Evolutionary conservation across 2,797 vertebrate genomes (phyloP).

Genomic region (Acipenser ruthenus): DNA sequence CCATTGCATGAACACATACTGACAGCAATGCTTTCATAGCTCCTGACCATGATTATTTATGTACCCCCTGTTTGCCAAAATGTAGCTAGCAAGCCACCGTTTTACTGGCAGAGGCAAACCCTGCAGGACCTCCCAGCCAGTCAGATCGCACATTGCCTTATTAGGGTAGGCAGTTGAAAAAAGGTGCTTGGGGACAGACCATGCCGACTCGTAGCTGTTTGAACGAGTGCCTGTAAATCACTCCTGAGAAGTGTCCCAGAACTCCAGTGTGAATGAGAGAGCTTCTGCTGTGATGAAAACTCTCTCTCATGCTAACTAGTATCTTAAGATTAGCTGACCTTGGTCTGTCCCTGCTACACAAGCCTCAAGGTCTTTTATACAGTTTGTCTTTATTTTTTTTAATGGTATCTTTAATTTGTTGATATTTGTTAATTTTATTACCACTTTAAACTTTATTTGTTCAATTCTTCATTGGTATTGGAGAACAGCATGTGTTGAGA

Average conservation of each 20-base stretch:
- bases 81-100: conserved; percentile 18
- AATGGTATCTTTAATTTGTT: too few species aligned
- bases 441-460: too few species aligned
- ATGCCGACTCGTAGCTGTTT: conserved; percentile 13
- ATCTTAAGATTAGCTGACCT: neutral
- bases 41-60: conserved; percentile 21
- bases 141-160: conserved; percentile 51
- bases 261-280: neutral
- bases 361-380: too few species aligned
- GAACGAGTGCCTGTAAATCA: neutral
- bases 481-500: too few species aligned
- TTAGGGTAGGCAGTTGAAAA: conserved; percentile 46
- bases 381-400: too few species aligned
- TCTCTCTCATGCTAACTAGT: neutral
- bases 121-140: conserved; percentile 46
- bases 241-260: conserved; percentile 23
- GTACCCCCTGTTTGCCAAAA: conserved; percentile 36
- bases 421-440: too few species aligned
- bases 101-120: conserved; percentile 36
- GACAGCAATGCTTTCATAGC: conserved; percentile 11
- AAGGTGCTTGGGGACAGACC: conserved; percentile 32
- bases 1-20: conserved; percentile 22
- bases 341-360: neutral
- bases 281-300: neutral
- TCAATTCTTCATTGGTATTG: too few species aligned